Evolutionary conservation across 2,113 vertebrate species (phyloP), one percentile per base, ranked within the genome.

Genomic region (Thalassarche chlororhynchos): DNA sequence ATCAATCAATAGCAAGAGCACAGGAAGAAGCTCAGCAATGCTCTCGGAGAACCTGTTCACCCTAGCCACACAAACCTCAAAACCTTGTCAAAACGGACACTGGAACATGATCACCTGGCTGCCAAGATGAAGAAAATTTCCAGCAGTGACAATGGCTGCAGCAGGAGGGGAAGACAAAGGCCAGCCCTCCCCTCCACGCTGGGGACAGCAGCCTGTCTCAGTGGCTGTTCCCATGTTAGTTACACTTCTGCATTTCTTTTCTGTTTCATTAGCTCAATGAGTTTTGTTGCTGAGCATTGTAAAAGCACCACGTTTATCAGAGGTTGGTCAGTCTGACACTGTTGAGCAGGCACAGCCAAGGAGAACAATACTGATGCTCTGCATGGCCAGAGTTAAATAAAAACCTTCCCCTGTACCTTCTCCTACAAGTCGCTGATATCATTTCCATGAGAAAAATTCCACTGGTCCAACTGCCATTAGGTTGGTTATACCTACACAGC

Each of bases 161-260:
- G n/a, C 23, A 90, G 28, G 9, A 91, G 29, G 6, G 38, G 40
- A 77, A 93, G 34, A 58, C 36, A 88, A 64, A 74, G 51, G 51
- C 18, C 68, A 93, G 38, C 14, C 20, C 29, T 57, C 3, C 38
- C 44, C 18, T 40, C 25, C 38, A 16, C 0, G 0, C 0, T 18
- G 36, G 23, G 42, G 29, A 51, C 72, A 88, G 36, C n/a, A 38
- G 47, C 29, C 54, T 25, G 49, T 24, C 79, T 40, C 74, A 21
- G 32, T 4, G 36, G 21, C 31, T 66, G 25, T 18, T 80, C 84
- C 42, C 42, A 34, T 5, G 8, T 34, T 54, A 74, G 17, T 51
- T 29, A 49, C n/a, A 54, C 24, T 90, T 86, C 2, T 20, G 24
- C 47, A 40, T 62, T 68, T 75, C 44, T 49, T 29, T 78, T 24